phyloP scores from a whole-genome alignment of 2,888 invertebrate species.

The Fragum fragum region DNA sequence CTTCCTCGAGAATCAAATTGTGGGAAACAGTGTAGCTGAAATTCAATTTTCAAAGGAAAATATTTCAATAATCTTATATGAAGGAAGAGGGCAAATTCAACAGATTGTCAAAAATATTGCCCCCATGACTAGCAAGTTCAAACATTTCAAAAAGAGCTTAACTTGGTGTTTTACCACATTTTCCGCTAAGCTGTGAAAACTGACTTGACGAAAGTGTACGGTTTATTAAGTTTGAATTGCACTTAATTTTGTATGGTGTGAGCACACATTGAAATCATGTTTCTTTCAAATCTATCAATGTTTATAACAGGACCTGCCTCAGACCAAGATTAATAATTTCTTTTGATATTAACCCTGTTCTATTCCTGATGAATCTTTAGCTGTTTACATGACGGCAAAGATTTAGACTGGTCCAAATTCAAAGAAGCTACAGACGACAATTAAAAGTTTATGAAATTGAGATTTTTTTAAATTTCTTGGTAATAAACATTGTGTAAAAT shows the following conservation, averaged over 20 bases:
- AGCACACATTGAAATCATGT: slow-evolving; percentile 17
- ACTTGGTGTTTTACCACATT: slow-evolving; percentile 19
- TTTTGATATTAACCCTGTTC: slow-evolving; percentile 39
- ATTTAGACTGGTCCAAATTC: too few species aligned
- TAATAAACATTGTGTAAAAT: too few species aligned
- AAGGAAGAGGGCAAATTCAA: neutral
- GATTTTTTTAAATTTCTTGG: too few species aligned
- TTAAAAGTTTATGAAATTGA: too few species aligned
- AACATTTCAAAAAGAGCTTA: slow-evolving; percentile 26
- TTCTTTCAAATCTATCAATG: slow-evolving; percentile 10
- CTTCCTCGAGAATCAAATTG: too few species aligned
- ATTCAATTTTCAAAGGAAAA: too few species aligned
- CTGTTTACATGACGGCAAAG: too few species aligned
- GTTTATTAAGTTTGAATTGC: slow-evolving; percentile 27
- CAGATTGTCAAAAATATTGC: slow-evolving; percentile 20
- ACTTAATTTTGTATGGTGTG: slow-evolving; percentile 17
- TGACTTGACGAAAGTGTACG: neutral
- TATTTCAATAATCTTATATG: neutral
- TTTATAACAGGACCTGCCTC: slow-evolving; percentile 8
- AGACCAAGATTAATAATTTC: slow-evolving; percentile 22
- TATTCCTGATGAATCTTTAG: too few species aligned
- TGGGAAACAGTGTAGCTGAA: too few species aligned
- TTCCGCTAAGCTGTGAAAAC: slow-evolving; percentile 19
- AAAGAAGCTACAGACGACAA: too few species aligned
- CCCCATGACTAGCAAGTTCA: slow-evolving; percentile 16